phyloP scores from a whole-genome alignment of 2,113 vertebrate species.

The Gnathonemus echidnorhynchus region DNA sequence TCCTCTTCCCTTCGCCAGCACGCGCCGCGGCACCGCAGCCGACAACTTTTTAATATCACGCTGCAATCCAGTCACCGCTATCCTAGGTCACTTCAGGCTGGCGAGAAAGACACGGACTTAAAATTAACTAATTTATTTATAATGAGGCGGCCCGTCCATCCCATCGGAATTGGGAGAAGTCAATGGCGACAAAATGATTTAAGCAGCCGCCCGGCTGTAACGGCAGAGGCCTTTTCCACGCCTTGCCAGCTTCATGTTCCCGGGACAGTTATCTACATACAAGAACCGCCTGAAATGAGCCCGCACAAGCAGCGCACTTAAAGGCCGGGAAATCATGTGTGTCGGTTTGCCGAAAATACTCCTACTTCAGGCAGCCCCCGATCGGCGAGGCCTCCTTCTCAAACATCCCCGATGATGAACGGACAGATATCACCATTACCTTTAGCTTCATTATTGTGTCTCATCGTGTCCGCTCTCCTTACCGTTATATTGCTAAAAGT shows the following conservation, averaged over 20 bases:
- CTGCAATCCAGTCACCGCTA: background rate
- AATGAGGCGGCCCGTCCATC: background rate
- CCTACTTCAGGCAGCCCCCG: background rate
- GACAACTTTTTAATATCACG: background rate
- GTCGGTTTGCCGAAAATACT: background rate
- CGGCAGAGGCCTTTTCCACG: background rate
- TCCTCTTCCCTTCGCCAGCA: background rate
- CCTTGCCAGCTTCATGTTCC: background rate
- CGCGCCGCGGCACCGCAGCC: background rate
- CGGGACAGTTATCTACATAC: background rate
- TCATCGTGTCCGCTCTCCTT: constrained; percentile 31
- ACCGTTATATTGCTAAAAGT: constrained; percentile 74
- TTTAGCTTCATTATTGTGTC: background rate
- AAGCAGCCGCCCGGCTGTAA: background rate
- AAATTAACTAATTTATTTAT: background rate
- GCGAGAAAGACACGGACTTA: background rate
- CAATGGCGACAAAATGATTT: background rate
- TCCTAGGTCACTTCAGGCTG: background rate
- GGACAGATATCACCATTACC: background rate
- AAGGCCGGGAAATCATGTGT: background rate
- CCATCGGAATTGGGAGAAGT: background rate
- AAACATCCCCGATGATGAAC: background rate
- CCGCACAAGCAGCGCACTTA: background rate
- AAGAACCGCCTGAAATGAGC: background rate
- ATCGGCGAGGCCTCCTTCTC: background rate